phyloP scores from a whole-genome alignment of 2,797 vertebrate species.

The Antrozous pallidus region DNA sequence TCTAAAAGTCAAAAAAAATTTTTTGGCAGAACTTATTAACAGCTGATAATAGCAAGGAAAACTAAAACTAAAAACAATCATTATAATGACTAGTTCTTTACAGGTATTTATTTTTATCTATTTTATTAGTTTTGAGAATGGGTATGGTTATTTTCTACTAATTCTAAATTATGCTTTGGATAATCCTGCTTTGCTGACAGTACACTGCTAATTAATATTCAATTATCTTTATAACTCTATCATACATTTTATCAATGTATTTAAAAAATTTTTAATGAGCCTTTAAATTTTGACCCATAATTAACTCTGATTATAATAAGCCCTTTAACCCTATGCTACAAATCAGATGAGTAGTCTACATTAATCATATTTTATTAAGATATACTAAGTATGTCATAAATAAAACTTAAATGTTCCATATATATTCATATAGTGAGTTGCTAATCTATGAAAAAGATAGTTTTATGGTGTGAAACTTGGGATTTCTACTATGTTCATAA shows the following conservation, averaged over 20 bases:
- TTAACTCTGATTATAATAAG: background rate
- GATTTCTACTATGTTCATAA: background rate
- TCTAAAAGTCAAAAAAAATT: background rate
- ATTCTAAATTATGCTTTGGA: background rate
- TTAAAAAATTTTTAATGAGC: constrained; percentile 8
- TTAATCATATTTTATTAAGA: background rate
- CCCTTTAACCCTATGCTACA: background rate
- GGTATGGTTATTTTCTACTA: background rate
- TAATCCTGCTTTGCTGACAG: background rate
- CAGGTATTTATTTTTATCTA: background rate
- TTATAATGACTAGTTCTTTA: background rate
- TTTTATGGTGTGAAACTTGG: background rate
- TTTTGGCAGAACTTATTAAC: background rate
- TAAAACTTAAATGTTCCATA: background rate
- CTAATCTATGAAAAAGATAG: background rate
- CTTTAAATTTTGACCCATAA: constrained; percentile 10
- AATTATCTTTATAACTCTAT: background rate
- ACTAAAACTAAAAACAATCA: constrained; percentile 24
- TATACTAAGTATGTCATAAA: background rate
- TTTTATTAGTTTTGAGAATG: background rate
- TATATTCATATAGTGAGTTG: background rate
- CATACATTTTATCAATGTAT: background rate
- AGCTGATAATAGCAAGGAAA: background rate
- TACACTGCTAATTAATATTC: background rate
- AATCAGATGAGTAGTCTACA: constrained; percentile 1